Conservation (phyloP, 2,797 vertebrate species). For the Petrocephalus sullivani region DNA sequence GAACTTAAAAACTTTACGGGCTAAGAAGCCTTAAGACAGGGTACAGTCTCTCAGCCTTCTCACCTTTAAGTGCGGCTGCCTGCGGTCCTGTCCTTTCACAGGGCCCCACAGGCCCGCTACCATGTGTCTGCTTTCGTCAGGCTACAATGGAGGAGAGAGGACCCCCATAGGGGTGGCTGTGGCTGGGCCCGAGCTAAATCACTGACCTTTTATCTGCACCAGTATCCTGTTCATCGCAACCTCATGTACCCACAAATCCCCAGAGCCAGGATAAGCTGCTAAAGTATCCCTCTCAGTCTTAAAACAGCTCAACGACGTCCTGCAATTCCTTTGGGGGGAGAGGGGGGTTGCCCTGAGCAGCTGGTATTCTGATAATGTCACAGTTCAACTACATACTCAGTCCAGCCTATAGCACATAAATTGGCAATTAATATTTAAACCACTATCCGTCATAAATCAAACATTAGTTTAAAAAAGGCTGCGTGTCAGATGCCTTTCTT, state of each 20-base stretch:
- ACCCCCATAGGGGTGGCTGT: not conserved
- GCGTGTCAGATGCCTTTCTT: not conserved
- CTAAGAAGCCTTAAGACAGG: not conserved
- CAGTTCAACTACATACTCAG: not conserved
- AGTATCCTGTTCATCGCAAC: slow-evolving; percentile 29
- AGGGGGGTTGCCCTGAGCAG: not conserved
- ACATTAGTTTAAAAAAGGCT: not conserved
- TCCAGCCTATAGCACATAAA: not conserved
- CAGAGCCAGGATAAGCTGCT: slow-evolving; percentile 20
- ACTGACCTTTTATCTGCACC: slow-evolving; percentile 24
- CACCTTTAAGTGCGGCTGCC: not conserved
- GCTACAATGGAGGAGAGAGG: not conserved
- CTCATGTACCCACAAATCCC: slow-evolving; percentile 29
- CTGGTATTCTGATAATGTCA: not conserved
- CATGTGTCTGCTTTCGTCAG: not conserved
- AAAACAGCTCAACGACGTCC: slow-evolving; percentile 13
- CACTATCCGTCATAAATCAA: not conserved
- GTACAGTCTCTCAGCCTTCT: not conserved
- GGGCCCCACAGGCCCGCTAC: not conserved
- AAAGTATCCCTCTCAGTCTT: slow-evolving; percentile 25
- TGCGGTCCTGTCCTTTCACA: not conserved
- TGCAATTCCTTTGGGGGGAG: not conserved
- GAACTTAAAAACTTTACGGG: not conserved
- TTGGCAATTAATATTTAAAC: not conserved
- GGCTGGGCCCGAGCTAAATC: not conserved